Conservation (phyloP, 30 jellyfish, hydroid and myxozoan species). For the Mastigias papua region DNA sequence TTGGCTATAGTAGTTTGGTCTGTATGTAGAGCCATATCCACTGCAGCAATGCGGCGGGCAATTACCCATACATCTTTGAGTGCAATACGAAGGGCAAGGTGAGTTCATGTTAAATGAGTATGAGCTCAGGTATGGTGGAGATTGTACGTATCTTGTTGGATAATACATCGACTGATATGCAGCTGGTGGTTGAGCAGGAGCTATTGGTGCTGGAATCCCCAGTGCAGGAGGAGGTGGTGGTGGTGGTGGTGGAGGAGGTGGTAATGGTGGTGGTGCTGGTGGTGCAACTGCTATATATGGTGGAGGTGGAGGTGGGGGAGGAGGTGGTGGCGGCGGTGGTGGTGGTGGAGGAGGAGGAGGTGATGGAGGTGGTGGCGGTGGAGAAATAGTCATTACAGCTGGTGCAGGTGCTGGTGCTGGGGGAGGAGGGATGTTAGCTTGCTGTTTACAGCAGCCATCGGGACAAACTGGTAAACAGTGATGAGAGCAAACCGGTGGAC, state of each 20-base stretch:
- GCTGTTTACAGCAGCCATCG: slow-evolving; percentile 56
- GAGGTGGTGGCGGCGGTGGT: slow-evolving; percentile 79
- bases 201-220: slow-evolving; percentile 44
- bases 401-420: slow-evolving; percentile 86
- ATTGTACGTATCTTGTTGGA: slow-evolving; percentile 59
- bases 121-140: slow-evolving; percentile 61
- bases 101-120: slow-evolving; percentile 54
- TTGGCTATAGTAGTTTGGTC: slow-evolving; percentile 20
- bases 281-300: slow-evolving; percentile 60
- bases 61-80: slow-evolving; percentile 25
- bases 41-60: slow-evolving; percentile 82
- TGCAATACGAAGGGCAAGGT: slow-evolving; percentile 66
- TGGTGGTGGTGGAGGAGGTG: slow-evolving; percentile 56
- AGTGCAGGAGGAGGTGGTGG: slow-evolving; percentile 29
- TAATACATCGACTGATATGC: slow-evolving; percentile 5
- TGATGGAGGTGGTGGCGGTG: slow-evolving; percentile 58
- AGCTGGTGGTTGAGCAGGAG: slow-evolving; percentile 67
- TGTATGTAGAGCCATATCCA: slow-evolving; percentile 30
- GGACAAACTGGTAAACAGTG: slow-evolving; percentile 71
- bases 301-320: slow-evolving; percentile 65
- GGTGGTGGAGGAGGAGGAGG: slow-evolving; percentile 79
- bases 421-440: background rate
- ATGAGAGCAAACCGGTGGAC: slow-evolving; percentile 75
- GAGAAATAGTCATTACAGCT: slow-evolving; percentile 35
- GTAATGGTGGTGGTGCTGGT: slow-evolving; percentile 52